Conservation (phyloP, 2,797 vertebrate species). For the Huso huso region DNA sequence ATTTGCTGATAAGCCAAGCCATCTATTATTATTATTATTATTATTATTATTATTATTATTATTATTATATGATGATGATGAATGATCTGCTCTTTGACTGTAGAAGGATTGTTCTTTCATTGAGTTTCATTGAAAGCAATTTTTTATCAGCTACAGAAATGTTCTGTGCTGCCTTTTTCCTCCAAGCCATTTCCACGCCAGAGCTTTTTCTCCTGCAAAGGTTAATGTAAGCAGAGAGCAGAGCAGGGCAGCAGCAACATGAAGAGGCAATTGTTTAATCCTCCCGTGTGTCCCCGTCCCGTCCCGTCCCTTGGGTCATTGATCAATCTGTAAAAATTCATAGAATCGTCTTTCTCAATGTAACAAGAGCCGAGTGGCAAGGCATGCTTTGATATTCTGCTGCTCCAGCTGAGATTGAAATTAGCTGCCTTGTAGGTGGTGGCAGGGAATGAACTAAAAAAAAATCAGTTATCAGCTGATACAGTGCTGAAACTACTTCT, state of each 20-base stretch:
- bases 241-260: conserved; percentile 8
- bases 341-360: conserved; percentile 28
- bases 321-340: conserved; percentile 37
- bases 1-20: too few relatives aligned
- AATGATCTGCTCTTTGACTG: conserved; percentile 11
- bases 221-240: conserved; percentile 18
- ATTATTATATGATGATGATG: too few relatives aligned
- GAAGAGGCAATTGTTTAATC: conserved; percentile 13
- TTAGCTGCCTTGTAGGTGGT: conserved; percentile 36
- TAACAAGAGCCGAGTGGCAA: conserved; percentile 25
- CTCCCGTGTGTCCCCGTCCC: conserved; percentile 6
- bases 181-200: not conserved
- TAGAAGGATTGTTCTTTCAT: conserved; percentile 22
- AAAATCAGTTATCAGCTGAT: conserved; percentile 9
- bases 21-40: too few relatives aligned
- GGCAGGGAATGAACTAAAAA: conserved; percentile 28
- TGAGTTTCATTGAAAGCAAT: conserved; percentile 21
- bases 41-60: too few relatives aligned
- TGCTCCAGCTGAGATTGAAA: conserved; percentile 38
- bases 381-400: conserved; percentile 37
- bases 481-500: conserved; percentile 24
- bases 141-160: conserved; percentile 30
- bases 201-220: conserved; percentile 5
- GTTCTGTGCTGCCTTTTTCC: conserved; percentile 17
- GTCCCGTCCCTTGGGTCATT: conserved; percentile 26